Evolutionary conservation across 2,888 invertebrate species (phyloP).

Genomic region (Eudasyphora cyanicolor): DNA sequence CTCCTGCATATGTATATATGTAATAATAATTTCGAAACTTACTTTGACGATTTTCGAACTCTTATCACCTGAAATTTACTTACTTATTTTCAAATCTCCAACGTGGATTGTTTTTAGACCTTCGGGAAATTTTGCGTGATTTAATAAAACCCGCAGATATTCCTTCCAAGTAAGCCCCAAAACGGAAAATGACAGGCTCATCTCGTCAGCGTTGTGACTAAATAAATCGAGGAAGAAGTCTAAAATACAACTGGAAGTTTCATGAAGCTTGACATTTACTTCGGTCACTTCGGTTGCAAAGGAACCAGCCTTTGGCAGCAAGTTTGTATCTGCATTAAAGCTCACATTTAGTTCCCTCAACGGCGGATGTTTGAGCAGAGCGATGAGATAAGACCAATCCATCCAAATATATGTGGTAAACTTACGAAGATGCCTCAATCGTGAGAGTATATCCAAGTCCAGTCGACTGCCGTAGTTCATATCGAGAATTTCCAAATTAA

Average conservation of each 20-base stretch:
- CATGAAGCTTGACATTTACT: background rate
- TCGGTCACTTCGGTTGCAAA: background rate
- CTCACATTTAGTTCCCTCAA: background rate
- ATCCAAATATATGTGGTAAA: background rate
- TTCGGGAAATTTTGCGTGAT: background rate
- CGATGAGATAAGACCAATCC: background rate
- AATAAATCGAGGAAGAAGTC: conserved; percentile 17
- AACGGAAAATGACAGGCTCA: background rate
- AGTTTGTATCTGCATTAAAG: background rate
- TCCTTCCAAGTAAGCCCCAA: background rate
- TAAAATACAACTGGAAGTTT: background rate
- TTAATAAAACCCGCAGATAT: background rate
- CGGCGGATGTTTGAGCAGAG: background rate
- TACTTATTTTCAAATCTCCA: background rate
- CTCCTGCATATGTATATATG: no score
- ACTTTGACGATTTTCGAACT: no score
- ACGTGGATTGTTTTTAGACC: background rate
- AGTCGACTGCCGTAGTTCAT: background rate
- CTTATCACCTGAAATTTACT: no score
- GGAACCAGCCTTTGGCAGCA: background rate
- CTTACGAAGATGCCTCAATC: background rate
- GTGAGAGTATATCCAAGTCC: background rate
- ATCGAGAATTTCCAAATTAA: background rate
- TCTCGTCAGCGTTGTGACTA: background rate
- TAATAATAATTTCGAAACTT: no score